A percentile compares a stretch with the other conserved stretches of the same genome.
phyloP scores from a whole-genome alignment of 2,797 vertebrate species.

The Serranus cabrilla region DNA sequence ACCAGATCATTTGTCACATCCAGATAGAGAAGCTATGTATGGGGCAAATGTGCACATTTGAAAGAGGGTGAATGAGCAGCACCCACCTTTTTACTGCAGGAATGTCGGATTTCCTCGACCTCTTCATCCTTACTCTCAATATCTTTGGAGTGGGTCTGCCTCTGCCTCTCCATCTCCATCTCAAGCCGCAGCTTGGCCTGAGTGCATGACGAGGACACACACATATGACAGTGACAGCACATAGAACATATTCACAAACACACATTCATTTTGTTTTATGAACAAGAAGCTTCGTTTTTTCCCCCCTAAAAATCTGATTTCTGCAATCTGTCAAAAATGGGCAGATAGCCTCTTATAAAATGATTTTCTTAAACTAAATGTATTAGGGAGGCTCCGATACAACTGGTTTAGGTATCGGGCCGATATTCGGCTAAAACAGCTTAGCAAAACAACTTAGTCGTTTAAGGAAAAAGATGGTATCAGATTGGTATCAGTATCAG shows the following conservation, averaged over 20 bases:
- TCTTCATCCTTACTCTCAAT: constrained; percentile 97
- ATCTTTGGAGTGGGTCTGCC: constrained; percentile 96
- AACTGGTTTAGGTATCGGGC: too few species aligned
- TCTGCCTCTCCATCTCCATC: constrained; percentile 97
- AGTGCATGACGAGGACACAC: constrained; percentile 23
- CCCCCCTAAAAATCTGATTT: background rate
- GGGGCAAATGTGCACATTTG: constrained; percentile 9
- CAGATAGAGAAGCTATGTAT: constrained; percentile 6
- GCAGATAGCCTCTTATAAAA: background rate
- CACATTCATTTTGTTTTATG: background rate
- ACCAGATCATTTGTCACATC: background rate
- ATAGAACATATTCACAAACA: constrained; percentile 14
- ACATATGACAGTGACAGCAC: background rate
- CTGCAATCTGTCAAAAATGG: background rate
- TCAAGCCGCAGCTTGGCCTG: constrained; percentile 96
- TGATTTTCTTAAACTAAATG: background rate
- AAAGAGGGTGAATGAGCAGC: constrained; percentile 27
- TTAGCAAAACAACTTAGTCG: too few species aligned
- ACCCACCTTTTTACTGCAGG: constrained; percentile 96
- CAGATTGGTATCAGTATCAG: too few species aligned
- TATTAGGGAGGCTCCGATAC: background rate
- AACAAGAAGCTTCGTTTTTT: background rate
- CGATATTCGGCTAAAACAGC: too few species aligned
- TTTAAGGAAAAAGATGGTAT: too few species aligned
- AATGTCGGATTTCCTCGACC: constrained; percentile 95